A percentile compares a stretch with the other conserved stretches of the same genome.
Evolutionary conservation across 2,888 invertebrate genomes (phyloP).

Genomic region (Hirtodrosophila cameraria): DNA sequence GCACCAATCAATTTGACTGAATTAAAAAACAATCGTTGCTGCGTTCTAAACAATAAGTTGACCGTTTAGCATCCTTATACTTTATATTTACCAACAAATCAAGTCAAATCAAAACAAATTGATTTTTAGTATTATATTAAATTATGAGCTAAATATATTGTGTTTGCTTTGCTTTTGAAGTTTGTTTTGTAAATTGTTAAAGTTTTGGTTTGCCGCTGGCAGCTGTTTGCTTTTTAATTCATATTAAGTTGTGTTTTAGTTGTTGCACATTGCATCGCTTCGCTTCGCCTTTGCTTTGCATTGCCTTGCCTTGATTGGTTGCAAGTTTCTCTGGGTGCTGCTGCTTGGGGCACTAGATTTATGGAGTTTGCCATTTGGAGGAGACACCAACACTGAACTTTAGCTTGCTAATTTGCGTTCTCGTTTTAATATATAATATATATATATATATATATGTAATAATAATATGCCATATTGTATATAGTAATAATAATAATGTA

Average conservation of each 20-base stretch:
- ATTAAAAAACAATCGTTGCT: constrained; percentile 34
- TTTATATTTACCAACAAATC: constrained; percentile 10
- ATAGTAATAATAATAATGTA: constrained; percentile 74
- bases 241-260: constrained; percentile 58
- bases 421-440: constrained; percentile 35
- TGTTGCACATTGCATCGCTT: constrained; percentile 17
- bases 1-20: constrained; percentile 42
- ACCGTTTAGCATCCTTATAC: constrained; percentile 12
- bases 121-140: constrained; percentile 9
- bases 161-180: constrained; percentile 29
- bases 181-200: constrained; percentile 47
- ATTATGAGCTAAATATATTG: constrained; percentile 42
- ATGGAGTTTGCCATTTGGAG: constrained; percentile 26
- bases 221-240: constrained; percentile 72
- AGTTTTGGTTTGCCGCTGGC: constrained; percentile 70
- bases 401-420: constrained; percentile 55
- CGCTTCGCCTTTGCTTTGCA: constrained; percentile 12
- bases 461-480: constrained; percentile 75
- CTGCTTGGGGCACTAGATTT: constrained; percentile 32
- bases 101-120: constrained; percentile 9
- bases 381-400: constrained; percentile 40
- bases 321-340: constrained; percentile 20
- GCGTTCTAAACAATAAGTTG: constrained; percentile 21
- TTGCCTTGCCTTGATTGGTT: constrained; percentile 26
- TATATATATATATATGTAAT: constrained; percentile 59